phyloP scores from a whole-genome alignment of 2,113 vertebrate genomes.

The Chaetodon trifascialis region DNA sequence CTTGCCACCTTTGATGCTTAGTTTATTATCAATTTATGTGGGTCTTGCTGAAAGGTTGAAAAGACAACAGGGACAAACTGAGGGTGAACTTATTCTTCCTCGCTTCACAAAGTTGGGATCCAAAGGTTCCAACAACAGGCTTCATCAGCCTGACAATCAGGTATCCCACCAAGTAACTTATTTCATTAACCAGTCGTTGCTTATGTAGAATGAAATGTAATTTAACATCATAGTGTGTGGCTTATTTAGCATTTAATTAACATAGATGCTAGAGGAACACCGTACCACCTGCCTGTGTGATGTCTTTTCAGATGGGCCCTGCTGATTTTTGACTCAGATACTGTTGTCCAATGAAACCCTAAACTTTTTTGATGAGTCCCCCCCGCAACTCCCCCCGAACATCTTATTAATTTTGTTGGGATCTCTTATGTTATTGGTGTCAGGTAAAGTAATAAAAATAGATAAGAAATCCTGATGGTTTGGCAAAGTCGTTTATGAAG shows the following conservation, averaged over 20 bases:
- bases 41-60: not conserved
- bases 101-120: not conserved
- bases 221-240: conserved; percentile 34
- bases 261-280: conserved; percentile 32
- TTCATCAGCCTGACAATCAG: conserved; percentile 39
- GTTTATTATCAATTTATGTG: not conserved
- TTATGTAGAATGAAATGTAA: conserved; percentile 44
- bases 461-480: conserved; percentile 21
- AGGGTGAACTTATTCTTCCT: not conserved
- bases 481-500: not conserved
- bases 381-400: not conserved
- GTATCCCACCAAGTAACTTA: conserved; percentile 46
- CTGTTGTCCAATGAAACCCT: conserved; percentile 9
- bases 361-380: conserved; percentile 2
- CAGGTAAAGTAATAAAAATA: conserved; percentile 45
- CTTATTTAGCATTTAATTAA: conserved; percentile 70
- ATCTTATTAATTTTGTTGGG: conserved; percentile 28
- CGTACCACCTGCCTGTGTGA: conserved; percentile 29
- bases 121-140: conserved; percentile 17
- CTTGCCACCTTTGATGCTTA: not conserved
- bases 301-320: conserved; percentile 11
- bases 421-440: conserved; percentile 35
- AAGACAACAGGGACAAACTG: not conserved
- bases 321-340: conserved; percentile 52
- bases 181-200: conserved; percentile 57